Percentiles rank a stretch among this genome's conserved stretches.
Evolutionary conservation across 2,797 vertebrate species (phyloP).

Genomic region (Sylvia borin): DNA sequence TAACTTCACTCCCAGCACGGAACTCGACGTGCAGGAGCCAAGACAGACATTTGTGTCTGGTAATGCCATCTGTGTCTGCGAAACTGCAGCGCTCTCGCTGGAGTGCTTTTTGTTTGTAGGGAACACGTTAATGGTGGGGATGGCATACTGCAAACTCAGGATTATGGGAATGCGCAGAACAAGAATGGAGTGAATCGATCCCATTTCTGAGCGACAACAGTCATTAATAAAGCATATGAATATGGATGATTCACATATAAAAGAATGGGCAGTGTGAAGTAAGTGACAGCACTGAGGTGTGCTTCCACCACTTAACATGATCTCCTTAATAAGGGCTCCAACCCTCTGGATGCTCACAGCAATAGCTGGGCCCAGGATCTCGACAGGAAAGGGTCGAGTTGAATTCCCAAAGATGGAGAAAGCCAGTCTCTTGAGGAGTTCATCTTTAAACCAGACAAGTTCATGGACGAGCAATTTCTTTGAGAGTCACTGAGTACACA

Average conservation of each 20-base stretch:
- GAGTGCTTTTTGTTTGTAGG: constrained; percentile 62
- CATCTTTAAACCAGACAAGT: background rate
- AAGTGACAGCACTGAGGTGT: background rate
- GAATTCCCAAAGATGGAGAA: background rate
- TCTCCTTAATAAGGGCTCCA: background rate
- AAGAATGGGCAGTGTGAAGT: background rate
- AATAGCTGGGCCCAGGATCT: background rate
- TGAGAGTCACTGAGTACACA: background rate
- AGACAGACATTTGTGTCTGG: constrained; percentile 71
- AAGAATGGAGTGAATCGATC: background rate
- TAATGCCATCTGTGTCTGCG: constrained; percentile 68
- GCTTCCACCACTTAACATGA: background rate
- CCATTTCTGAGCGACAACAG: background rate
- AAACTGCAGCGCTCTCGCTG: constrained; percentile 32
- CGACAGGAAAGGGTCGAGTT: background rate
- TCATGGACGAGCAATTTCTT: background rate
- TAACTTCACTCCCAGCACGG: constrained; percentile 63
- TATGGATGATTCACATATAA: background rate
- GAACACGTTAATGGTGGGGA: constrained; percentile 47
- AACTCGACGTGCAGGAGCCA: constrained; percentile 61
- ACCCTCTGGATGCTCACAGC: background rate
- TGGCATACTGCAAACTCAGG: background rate
- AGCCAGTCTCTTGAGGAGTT: background rate
- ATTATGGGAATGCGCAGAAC: background rate
- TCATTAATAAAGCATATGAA: background rate